These are phyloP conservation scores for Andrena praecox DNA, from an alignment of 2,888 invertebrate species.

Conservation along the genomic window DNA sequence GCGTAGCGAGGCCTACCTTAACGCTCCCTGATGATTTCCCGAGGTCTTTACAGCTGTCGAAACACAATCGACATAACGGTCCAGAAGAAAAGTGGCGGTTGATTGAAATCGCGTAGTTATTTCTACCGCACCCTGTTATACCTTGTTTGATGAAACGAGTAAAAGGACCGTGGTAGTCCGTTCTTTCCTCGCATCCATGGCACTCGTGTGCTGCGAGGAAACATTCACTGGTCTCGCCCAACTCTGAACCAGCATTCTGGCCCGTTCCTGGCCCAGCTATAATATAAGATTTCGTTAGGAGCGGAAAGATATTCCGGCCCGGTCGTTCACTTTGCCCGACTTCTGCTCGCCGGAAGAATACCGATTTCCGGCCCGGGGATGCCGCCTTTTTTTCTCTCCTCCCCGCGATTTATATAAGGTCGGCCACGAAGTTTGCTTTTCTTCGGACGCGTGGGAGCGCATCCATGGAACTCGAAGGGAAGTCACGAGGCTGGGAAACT, in stretches of 20 bases:
- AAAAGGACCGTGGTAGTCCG: too few relatives aligned
- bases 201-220: background rate
- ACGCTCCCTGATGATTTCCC: too few relatives aligned
- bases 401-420: conserved; percentile 65
- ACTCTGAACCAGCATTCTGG: conserved; percentile 7
- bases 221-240: conserved; percentile 23
- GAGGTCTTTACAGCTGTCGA: too few relatives aligned
- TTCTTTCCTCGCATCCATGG: too few relatives aligned
- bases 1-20: too few relatives aligned
- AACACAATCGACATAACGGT: too few relatives aligned
- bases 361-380: conserved; percentile 44
- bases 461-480: conserved; percentile 57
- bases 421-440: conserved; percentile 50
- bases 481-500: conserved; percentile 75
- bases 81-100: too few relatives aligned
- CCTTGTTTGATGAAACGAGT: too few relatives aligned
- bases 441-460: conserved; percentile 48
- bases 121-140: too few relatives aligned
- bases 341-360: conserved; percentile 43
- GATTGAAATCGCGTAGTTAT: too few relatives aligned
- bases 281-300: conserved; percentile 27
- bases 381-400: conserved; percentile 23
- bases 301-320: conserved; percentile 44
- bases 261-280: conserved; percentile 5
- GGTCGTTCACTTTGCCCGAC: conserved; percentile 62